Evolutionary conservation across 2,888 invertebrate genomes (phyloP).

Genomic region (Pycnomerus fuliginosus): DNA sequence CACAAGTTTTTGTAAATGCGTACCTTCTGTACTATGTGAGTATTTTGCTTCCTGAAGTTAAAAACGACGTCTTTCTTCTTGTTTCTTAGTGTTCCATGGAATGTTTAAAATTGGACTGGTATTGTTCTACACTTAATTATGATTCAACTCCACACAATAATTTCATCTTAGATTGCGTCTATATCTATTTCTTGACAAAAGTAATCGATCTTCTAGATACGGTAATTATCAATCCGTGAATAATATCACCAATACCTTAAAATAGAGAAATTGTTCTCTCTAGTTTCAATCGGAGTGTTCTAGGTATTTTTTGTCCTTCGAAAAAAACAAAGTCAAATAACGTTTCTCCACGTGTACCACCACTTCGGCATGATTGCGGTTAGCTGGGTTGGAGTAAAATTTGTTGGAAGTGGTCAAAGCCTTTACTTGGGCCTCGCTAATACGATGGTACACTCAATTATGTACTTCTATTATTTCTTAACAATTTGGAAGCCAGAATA

Average conservation of each 20-base stretch:
- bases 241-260: too few relatives aligned
- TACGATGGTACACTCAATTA: constrained; percentile 72
- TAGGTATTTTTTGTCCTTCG: constrained; percentile 80
- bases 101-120: constrained; percentile 20
- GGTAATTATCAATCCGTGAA: too few relatives aligned
- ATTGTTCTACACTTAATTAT: constrained; percentile 72
- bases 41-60: not conserved
- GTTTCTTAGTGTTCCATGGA: constrained; percentile 18
- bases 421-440: constrained; percentile 68
- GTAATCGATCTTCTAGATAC: constrained; percentile 74
- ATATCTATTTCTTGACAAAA: constrained; percentile 71
- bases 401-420: constrained; percentile 67
- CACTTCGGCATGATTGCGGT: constrained; percentile 77
- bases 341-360: constrained; percentile 85
- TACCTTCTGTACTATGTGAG: constrained; percentile 30
- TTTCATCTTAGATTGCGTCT: constrained; percentile 60
- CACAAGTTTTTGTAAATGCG: constrained; percentile 31
- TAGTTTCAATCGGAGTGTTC: constrained; percentile 33
- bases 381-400: constrained; percentile 64
- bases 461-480: constrained; percentile 82
- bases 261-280: constrained; percentile 25
- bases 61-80: too few relatives aligned
- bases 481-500: constrained; percentile 70
- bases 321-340: constrained; percentile 78
- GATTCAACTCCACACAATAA: constrained; percentile 61